Evolutionary conservation across 2,797 vertebrate species (phyloP).

Genomic region (Knipowitschia caucasica): DNA sequence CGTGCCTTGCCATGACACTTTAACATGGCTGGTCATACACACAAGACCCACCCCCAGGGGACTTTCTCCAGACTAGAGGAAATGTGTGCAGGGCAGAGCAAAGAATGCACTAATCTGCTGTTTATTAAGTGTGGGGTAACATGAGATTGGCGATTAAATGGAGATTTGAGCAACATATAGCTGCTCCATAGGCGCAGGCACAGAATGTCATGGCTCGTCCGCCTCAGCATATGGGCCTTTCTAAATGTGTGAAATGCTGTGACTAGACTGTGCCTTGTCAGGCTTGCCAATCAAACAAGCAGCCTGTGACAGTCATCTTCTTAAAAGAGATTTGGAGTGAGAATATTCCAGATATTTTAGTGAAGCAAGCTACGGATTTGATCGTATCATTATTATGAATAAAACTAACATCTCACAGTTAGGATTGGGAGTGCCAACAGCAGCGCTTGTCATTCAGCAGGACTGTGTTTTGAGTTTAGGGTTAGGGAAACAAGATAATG

Average conservation of each 20-base stretch:
- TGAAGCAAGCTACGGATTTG: conserved; percentile 41
- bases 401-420: conserved; percentile 41
- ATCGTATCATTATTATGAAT: conserved; percentile 45
- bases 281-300: conserved; percentile 62
- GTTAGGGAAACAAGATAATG: conserved; percentile 65
- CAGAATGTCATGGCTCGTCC: conserved; percentile 61
- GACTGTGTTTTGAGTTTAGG: conserved; percentile 57
- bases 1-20: conserved; percentile 73
- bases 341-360: conserved; percentile 55
- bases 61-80: conserved; percentile 75
- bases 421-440: conserved; percentile 53
- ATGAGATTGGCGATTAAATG: conserved; percentile 92
- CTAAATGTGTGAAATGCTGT: conserved; percentile 73
- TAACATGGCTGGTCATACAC: conserved; percentile 73
- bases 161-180: conserved; percentile 85
- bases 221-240: conserved; percentile 72
- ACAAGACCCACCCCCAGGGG: conserved; percentile 74
- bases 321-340: conserved; percentile 62
- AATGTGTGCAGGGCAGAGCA: conserved; percentile 84
- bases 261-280: conserved; percentile 46
- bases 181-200: conserved; percentile 70
- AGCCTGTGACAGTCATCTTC: conserved; percentile 53
- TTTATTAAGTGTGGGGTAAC: conserved; percentile 94
- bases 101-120: conserved; percentile 90
- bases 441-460: conserved; percentile 68